Conservation (phyloP, 2,113 vertebrate genomes). For the Falcunculus frontatus region DNA sequence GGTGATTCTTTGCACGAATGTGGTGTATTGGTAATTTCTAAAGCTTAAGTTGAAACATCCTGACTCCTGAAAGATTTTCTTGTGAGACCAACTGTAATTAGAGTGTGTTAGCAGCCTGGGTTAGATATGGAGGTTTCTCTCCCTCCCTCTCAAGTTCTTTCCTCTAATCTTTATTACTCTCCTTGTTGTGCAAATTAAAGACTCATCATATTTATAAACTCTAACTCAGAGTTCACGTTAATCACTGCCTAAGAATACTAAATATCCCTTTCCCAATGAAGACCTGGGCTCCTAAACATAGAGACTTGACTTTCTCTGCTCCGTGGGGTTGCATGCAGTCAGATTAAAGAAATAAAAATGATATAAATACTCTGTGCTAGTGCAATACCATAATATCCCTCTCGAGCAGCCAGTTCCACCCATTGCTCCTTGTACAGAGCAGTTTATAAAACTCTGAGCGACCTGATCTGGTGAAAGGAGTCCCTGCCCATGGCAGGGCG, state of each 20-base stretch:
- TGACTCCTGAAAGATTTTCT: not conserved
- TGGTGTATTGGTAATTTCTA: not conserved
- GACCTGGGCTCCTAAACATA: not conserved
- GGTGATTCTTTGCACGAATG: not conserved
- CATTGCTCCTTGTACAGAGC: not conserved
- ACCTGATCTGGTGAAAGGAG: not conserved
- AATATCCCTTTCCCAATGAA: not conserved
- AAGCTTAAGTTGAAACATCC: not conserved
- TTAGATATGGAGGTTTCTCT: not conserved
- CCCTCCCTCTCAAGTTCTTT: not conserved
- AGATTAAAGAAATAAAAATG: not conserved
- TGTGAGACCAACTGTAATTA: not conserved
- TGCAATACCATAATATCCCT: not conserved
- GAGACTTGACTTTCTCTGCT: not conserved
- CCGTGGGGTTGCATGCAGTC: not conserved
- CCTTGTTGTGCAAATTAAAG: conserved; percentile 27
- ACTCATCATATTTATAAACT: not conserved
- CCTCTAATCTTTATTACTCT: conserved; percentile 2
- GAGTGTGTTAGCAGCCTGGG: not conserved
- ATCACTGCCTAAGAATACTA: not conserved
- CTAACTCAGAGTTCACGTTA: not conserved
- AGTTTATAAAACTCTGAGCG: not conserved
- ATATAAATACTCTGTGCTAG: not conserved
- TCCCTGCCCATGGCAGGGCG: not conserved
- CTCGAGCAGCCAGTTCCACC: not conserved